Evolutionary conservation across 2,888 invertebrate species (phyloP).

Genomic region (Iphiclides podalirius): DNA sequence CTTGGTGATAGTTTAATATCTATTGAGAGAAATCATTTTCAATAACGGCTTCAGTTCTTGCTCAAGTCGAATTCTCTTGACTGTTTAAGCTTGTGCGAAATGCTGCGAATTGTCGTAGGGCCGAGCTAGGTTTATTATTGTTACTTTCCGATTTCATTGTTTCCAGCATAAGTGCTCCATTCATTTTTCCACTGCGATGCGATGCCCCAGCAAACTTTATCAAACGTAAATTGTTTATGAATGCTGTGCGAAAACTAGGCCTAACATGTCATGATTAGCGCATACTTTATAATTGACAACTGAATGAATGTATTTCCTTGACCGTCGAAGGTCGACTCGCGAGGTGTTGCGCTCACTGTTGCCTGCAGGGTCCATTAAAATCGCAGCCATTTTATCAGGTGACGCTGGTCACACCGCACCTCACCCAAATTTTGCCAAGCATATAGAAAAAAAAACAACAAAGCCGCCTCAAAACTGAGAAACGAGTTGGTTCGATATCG

Average conservation of each 20-base stretch:
- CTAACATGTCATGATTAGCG: conserved; percentile 53
- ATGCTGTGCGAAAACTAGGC: conserved; percentile 62
- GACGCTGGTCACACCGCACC: conserved; percentile 26
- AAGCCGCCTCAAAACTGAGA: neutral
- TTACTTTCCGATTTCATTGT: no score
- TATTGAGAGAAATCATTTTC: neutral
- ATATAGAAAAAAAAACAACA: neutral
- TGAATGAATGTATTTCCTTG: conserved; percentile 72
- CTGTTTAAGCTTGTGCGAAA: conserved; percentile 21
- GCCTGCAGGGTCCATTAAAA: conserved; percentile 47
- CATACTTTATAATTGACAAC: conserved; percentile 55
- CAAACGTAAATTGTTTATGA: conserved; percentile 24
- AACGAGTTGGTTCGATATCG: conserved; percentile 24
- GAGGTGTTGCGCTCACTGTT: conserved; percentile 56
- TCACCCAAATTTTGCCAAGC: neutral
- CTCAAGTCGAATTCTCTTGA: neutral
- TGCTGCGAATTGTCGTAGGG: conserved; percentile 26
- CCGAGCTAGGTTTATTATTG: neutral
- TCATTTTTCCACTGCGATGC: conserved; percentile 47
- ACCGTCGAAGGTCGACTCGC: conserved; percentile 68
- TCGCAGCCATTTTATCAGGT: conserved; percentile 34
- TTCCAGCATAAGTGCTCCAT: neutral
- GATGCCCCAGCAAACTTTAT: conserved; percentile 43
- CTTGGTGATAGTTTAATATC: conserved; percentile 45
- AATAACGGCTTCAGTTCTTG: neutral